These are phyloP conservation scores for Lathamus discolor DNA, from an alignment of 2,113 vertebrate species.

Conservation along the genomic window DNA sequence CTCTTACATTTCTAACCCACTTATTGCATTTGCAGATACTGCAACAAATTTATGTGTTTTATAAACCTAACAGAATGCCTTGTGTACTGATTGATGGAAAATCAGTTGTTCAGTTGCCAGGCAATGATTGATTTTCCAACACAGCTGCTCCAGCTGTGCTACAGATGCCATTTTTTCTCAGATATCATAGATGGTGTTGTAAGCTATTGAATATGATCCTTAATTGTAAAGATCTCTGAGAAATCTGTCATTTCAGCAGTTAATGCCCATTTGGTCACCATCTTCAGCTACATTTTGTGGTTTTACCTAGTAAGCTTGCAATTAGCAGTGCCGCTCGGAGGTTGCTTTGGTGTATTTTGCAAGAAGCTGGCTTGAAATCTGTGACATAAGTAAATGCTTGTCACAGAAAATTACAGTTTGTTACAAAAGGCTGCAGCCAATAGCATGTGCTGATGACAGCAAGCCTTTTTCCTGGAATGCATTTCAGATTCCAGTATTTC, in stretches of 20 bases:
- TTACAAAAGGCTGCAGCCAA: constrained; percentile 37
- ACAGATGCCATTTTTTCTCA: constrained; percentile 76
- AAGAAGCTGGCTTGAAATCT: constrained; percentile 20
- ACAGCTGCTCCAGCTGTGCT: constrained; percentile 82
- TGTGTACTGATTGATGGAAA: constrained; percentile 81
- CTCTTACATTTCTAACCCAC: constrained; percentile 22
- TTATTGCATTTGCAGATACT: constrained; percentile 74
- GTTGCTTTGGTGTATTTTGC: background rate
- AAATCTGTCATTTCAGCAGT: constrained; percentile 58
- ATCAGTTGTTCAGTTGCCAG: constrained; percentile 78
- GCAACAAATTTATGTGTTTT: constrained; percentile 67
- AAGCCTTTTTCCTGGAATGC: constrained; percentile 47
- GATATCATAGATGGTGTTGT: constrained; percentile 58
- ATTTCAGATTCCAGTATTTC: constrained; percentile 35
- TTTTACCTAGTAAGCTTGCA: constrained; percentile 34
- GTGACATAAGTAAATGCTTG: constrained; percentile 30
- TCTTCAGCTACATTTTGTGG: constrained; percentile 12
- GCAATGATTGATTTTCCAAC: constrained; percentile 82
- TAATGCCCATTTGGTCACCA: constrained; percentile 48
- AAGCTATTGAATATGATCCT: constrained; percentile 54
- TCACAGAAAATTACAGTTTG: constrained; percentile 35
- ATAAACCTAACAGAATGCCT: constrained; percentile 66
- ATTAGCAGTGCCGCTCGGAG: constrained; percentile 20
- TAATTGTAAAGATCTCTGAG: constrained; percentile 69
- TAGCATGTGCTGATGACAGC: constrained; percentile 48